phyloP scores from a whole-genome alignment of 2,113 vertebrate species.

The Tichodroma muraria region DNA sequence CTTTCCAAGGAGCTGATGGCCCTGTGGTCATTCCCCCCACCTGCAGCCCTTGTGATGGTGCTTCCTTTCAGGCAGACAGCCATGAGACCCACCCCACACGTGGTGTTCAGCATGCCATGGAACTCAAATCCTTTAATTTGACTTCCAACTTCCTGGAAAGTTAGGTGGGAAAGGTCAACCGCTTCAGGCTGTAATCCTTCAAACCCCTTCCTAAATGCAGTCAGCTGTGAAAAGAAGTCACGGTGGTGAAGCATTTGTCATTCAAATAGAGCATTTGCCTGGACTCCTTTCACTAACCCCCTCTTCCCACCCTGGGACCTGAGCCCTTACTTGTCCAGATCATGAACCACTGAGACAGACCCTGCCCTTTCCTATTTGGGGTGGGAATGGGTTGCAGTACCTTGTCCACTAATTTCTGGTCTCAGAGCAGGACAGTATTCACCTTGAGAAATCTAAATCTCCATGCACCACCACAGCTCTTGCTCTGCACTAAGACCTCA shows the following conservation, averaged over 20 bases:
- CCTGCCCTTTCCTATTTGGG: neutral
- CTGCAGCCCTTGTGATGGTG: neutral
- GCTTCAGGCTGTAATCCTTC: neutral
- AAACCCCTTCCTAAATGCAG: neutral
- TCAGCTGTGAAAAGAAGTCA: neutral
- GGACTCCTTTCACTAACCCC: neutral
- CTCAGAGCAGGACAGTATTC: neutral
- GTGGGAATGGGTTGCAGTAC: neutral
- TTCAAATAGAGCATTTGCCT: neutral
- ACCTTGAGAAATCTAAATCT: neutral
- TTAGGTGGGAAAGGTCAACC: neutral
- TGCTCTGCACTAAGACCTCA: neutral
- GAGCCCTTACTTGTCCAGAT: neutral
- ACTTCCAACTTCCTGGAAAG: neutral
- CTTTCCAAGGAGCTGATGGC: neutral
- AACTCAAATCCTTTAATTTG: neutral
- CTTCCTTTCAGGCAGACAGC: neutral
- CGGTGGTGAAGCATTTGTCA: neutral
- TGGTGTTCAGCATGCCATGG: rapidly evolving
- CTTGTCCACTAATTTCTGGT: neutral
- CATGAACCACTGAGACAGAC: neutral
- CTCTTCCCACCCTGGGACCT: neutral
- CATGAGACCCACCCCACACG: neutral
- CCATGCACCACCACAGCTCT: neutral
- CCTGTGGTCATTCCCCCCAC: neutral